Base-by-base conservation (phyloP, 1,140 invertebrate genomes). In the Drosophila aff. region DNA sequence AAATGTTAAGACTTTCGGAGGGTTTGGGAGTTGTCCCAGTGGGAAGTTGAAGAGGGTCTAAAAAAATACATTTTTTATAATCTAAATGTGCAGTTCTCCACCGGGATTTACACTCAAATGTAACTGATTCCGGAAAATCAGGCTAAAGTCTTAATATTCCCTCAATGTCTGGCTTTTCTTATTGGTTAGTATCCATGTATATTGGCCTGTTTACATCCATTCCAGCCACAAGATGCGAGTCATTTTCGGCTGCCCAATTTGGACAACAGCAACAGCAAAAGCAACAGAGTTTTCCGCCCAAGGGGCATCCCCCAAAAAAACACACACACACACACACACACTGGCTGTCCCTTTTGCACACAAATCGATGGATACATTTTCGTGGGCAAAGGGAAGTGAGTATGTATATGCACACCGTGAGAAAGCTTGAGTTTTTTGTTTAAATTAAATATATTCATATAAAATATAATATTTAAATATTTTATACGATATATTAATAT, bases 311-410 rank as follows among this genome's bases (percentile, higher is more conserved):
- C 67, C 63, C 67, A 57, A 71, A 71, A 31, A n/a, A 8, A 11
- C 33, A 36, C 46, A 31, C 23, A 63, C 23, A 49, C n/a, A 40
- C 21, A 63, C 50, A 23, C 28, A 28, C n/a, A 40, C 23, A 4
- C 2, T 40, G 43, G 67, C 64, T 23, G 50, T 77, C 62, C 16
- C 46, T 43, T 60, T 77, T 65, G 23, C 53, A 59, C 61, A 59
- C n/a, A 53, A 76, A 76, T 76, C 72, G 46, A 76, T 76, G 31
- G 44, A 23, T 41, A 67, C 46, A 28, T 69, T 69, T 69, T 69
- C 18, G 46, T 38, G 38, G 41, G 16, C 26, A 33, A 49, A 55
- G 15, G n/a, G 26, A 11, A 71, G 7, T 49, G 31, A 26, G 5
- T 52, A 18, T 18, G 5, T 52, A 18, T 18, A 13, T 46, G 46